Conservation (phyloP, 2,113 vertebrate genomes). For the Zosterops pallidus region DNA sequence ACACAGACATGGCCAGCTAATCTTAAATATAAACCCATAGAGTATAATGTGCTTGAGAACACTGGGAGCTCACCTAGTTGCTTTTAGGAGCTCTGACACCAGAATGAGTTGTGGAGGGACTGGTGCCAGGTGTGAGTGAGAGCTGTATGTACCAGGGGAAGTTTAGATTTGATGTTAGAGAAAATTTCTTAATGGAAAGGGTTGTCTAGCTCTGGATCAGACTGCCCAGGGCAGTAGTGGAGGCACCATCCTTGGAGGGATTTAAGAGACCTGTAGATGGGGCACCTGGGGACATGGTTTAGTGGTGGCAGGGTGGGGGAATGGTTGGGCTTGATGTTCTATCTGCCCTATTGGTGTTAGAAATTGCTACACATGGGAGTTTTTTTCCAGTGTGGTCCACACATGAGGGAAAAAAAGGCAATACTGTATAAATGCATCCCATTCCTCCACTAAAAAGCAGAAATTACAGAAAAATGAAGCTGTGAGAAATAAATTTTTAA, state of each 20-base stretch:
- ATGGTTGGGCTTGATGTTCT: background rate
- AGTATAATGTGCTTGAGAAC: background rate
- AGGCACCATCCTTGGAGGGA: background rate
- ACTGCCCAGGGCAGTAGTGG: background rate
- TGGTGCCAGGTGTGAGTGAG: too few species aligned
- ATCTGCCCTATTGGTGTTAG: background rate
- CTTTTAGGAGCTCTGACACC: background rate
- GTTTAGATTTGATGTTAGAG: background rate
- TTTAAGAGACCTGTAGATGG: background rate
- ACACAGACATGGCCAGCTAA: background rate
- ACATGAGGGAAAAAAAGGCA: background rate
- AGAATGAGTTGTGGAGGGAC: background rate
- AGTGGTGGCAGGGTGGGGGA: background rate
- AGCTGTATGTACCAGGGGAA: background rate
- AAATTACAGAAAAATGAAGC: background rate
- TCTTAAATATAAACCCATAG: background rate
- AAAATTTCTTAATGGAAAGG: background rate
- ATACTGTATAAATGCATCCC: rapidly evolving
- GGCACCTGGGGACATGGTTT: background rate
- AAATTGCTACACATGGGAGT: rapidly evolving
- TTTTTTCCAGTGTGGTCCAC: background rate
- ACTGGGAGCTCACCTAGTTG: background rate
- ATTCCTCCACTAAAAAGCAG: background rate
- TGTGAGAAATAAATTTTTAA: background rate
- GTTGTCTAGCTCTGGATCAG: background rate